Evolutionary conservation across 2,113 vertebrate species (phyloP).

Genomic region (Gopherus flavomarginatus): DNA sequence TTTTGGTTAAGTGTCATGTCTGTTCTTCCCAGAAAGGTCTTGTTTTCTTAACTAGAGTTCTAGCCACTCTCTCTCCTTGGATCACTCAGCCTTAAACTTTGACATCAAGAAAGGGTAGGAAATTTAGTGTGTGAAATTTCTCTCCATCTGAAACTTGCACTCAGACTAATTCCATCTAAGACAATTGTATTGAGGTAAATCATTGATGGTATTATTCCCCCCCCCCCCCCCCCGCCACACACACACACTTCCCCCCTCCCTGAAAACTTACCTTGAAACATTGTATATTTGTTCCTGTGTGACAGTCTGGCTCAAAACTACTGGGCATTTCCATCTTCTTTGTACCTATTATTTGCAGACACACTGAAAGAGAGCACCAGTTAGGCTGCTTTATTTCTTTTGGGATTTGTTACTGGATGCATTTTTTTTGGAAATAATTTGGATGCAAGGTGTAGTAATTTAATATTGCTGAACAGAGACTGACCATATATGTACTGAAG

Average conservation of each 20-base stretch:
- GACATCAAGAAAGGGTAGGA: background rate
- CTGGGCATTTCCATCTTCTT: background rate
- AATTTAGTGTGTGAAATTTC: background rate
- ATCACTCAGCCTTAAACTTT: background rate
- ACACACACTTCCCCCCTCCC: background rate
- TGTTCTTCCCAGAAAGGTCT: background rate
- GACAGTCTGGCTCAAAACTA: background rate
- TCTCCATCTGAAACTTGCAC: constrained; percentile 54
- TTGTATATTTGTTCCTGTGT: constrained; percentile 39
- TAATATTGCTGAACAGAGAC: background rate
- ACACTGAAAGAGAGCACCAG: background rate
- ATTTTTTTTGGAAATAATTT: background rate
- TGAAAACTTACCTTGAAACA: background rate
- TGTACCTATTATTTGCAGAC: background rate
- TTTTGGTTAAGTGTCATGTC: background rate
- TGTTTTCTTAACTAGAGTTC: background rate
- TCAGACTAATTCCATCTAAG: constrained; percentile 37
- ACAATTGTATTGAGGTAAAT: constrained; percentile 10
- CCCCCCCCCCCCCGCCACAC: background rate
- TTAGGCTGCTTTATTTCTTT: background rate
- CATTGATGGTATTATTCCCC: rapidly evolving
- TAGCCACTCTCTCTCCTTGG: background rate
- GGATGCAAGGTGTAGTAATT: background rate
- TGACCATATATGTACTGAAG: background rate
- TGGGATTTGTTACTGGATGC: background rate